phyloP scores from a whole-genome alignment of 2,113 vertebrate genomes.

The Crotalus tigris region DNA sequence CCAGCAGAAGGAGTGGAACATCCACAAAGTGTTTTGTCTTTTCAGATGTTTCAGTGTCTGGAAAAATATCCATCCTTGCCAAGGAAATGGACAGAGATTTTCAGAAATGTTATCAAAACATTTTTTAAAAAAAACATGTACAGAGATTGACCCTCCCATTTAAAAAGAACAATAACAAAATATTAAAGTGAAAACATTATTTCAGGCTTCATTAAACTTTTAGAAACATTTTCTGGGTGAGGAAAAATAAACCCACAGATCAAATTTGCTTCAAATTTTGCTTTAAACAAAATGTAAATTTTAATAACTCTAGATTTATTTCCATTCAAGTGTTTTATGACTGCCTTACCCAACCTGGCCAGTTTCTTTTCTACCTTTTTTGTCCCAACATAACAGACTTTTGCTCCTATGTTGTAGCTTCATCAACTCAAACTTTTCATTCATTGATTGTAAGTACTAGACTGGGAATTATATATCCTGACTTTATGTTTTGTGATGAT shows the following conservation, averaged over 20 bases:
- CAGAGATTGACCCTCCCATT: neutral
- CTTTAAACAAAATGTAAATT: neutral
- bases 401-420: neutral
- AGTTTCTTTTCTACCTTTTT: neutral
- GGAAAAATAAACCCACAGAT: neutral
- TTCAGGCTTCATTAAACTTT: neutral
- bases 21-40: neutral
- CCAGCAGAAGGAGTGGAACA: neutral
- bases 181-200: neutral
- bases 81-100: neutral
- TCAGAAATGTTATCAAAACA: neutral
- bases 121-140: neutral
- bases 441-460: neutral
- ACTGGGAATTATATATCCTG: neutral
- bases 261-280: neutral
- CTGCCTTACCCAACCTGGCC: neutral
- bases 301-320: neutral
- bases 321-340: neutral
- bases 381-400: neutral
- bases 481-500: neutral
- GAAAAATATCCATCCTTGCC: neutral
- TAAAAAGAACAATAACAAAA: neutral
- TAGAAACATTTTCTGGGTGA: neutral
- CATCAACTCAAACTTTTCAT: neutral
- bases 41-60: neutral